These are phyloP conservation scores for Listronotus oregonensis DNA, from an alignment of 1,140 invertebrate species.

Conservation along the genomic window DNA sequence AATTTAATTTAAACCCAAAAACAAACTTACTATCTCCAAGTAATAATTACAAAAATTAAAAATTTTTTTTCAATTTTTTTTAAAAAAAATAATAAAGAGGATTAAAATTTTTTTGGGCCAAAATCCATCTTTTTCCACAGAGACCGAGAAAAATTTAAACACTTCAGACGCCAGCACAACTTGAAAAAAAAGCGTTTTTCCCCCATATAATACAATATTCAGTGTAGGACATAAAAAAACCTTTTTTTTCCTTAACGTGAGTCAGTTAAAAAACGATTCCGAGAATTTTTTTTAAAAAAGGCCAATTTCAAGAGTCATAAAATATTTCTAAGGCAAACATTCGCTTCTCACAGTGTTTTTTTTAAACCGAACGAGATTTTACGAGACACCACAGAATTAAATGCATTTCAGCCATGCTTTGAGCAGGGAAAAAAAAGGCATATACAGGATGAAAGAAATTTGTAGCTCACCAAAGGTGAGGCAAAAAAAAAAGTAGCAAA, in stretches of 20 bases:
- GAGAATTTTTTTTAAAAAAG: constrained; percentile 14
- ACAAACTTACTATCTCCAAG: no score
- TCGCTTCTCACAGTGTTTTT: not conserved
- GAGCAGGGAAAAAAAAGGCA: no score
- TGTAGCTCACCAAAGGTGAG: no score
- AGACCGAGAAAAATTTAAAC: not conserved
- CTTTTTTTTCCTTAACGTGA: not conserved
- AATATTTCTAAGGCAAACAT: constrained; percentile 25
- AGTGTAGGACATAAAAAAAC: not conserved
- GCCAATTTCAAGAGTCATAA: constrained; percentile 11
- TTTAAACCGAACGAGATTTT: not conserved
- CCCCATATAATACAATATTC: constrained; percentile 3
- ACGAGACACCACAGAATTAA: not conserved
- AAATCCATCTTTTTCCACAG: not conserved
- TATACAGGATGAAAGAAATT: no score
- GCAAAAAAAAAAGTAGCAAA: no score
- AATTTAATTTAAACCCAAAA: no score
- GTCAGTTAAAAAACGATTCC: constrained; percentile 7
- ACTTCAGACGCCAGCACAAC: not conserved
- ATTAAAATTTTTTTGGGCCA: no score
- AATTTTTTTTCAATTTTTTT: no score
- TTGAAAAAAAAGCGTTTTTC: not conserved
- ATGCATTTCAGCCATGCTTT: not conserved
- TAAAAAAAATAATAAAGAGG: no score
- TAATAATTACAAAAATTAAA: no score